Percentiles rank a stretch among this genome's conserved stretches.
Evolutionary conservation across 2,888 invertebrate species (phyloP).

Genomic region (Pycnomerus fuliginosus): DNA sequence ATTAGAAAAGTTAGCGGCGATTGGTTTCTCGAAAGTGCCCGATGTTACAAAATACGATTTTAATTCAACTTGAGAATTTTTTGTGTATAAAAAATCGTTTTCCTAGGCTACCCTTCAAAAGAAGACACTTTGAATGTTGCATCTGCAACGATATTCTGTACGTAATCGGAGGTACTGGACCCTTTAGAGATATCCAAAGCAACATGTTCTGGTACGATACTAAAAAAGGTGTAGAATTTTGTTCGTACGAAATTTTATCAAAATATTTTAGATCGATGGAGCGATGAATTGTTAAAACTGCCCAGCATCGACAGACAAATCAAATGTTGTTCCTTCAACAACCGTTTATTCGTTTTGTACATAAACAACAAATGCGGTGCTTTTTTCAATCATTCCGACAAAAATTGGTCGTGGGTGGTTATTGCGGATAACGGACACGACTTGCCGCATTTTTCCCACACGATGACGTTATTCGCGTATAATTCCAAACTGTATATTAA

Average conservation of each 20-base stretch:
- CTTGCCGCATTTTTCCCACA: conserved; percentile 23
- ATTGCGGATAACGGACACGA: conserved; percentile 27
- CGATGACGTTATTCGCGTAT: conserved; percentile 38
- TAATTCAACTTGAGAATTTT: too few relatives aligned
- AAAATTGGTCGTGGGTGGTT: conserved; percentile 30
- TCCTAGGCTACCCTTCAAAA: conserved; percentile 40
- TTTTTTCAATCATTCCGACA: conserved; percentile 31
- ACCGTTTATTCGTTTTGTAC: conserved; percentile 40
- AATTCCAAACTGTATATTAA: conserved; percentile 39
- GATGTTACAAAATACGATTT: too few relatives aligned
- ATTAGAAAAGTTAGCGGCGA: too few relatives aligned
- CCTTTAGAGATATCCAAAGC: conserved; percentile 43
- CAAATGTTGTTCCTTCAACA: conserved; percentile 42
- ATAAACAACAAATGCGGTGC: conserved; percentile 37
- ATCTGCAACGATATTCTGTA: conserved; percentile 43
- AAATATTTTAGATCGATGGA: conserved; percentile 39
- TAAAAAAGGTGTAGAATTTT: conserved; percentile 32
- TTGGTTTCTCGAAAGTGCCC: too few relatives aligned
- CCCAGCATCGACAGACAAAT: conserved; percentile 38
- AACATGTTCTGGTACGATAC: conserved; percentile 47
- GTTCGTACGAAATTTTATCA: conserved; percentile 2
- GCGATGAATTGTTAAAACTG: conserved; percentile 31
- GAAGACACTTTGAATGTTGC: conserved; percentile 48
- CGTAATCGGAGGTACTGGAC: conserved; percentile 46
- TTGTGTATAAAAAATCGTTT: too few relatives aligned